Conservation (phyloP, 2,113 vertebrate species). For the Physeter macrocephalus region DNA sequence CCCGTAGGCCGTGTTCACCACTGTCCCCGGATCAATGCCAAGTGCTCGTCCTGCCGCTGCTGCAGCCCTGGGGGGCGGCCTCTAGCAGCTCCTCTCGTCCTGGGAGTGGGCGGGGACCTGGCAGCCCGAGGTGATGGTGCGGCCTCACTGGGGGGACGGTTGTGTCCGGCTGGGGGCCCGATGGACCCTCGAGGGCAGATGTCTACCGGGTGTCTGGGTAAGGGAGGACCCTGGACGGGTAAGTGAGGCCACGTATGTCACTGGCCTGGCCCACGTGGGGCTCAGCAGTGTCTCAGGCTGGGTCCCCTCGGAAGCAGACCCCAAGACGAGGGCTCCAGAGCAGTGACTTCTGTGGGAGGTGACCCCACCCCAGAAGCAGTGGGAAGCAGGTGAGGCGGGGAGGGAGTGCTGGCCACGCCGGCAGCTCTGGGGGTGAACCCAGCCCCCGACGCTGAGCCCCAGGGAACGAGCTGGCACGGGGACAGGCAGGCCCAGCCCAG, state of each 20-base stretch:
- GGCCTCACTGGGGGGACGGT: background rate
- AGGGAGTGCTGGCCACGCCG: background rate
- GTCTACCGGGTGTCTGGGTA: background rate
- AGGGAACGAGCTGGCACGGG: background rate
- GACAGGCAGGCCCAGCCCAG: rapidly evolving
- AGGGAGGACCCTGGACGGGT: too few relatives aligned
- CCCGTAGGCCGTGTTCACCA: background rate
- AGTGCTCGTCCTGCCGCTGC: too few relatives aligned
- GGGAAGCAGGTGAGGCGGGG: background rate
- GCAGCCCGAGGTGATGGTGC: background rate
- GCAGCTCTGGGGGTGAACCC: background rate
- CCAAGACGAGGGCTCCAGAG: background rate
- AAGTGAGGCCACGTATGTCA: background rate
- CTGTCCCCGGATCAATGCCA: background rate
- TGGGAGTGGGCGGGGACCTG: too few relatives aligned
- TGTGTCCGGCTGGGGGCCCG: too few relatives aligned
- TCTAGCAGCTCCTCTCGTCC: background rate
- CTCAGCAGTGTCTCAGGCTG: background rate
- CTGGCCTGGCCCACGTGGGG: background rate
- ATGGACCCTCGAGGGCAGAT: background rate
- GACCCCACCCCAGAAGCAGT: rapidly evolving
- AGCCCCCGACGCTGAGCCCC: too few relatives aligned
- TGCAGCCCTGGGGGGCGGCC: background rate
- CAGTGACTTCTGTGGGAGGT: background rate
- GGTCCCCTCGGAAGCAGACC: background rate